These are phyloP conservation scores for Drosophila prosaltans DNA, from an alignment of 1,140 invertebrate species.

Conservation along the genomic window DNA sequence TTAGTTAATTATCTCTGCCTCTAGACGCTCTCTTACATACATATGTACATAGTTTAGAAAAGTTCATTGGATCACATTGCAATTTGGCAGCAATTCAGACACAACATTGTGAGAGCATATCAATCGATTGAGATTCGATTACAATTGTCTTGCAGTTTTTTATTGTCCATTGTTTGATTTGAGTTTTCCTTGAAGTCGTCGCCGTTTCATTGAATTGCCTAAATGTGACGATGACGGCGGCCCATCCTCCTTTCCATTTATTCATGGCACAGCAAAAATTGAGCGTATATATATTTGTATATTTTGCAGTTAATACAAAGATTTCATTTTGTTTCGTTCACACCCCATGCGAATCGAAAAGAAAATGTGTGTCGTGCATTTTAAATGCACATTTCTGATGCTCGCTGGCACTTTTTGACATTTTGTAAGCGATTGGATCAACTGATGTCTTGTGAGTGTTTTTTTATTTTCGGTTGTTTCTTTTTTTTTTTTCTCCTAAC, in stretches of 20 bases:
- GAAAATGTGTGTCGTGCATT: slow-evolving; percentile 69
- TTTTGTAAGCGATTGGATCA: slow-evolving; percentile 34
- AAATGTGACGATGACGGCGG: slow-evolving; percentile 17
- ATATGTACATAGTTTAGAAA: slow-evolving; percentile 21
- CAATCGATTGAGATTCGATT: neutral
- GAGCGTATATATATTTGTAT: slow-evolving; percentile 2
- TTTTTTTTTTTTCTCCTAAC: slow-evolving; percentile 28
- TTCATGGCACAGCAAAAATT: slow-evolving; percentile 47
- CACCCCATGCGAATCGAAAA: slow-evolving; percentile 45
- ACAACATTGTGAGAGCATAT: slow-evolving; percentile 20
- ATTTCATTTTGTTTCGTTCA: slow-evolving; percentile 53
- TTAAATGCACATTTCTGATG: slow-evolving; percentile 59
- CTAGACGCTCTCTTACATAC: too few relatives aligned
- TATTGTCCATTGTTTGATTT: slow-evolving; percentile 63
- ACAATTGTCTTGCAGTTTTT: slow-evolving; percentile 23
- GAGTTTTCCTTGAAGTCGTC: slow-evolving; percentile 34
- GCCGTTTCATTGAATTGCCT: slow-evolving; percentile 34
- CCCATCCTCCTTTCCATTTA: slow-evolving; percentile 39
- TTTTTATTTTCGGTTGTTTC: neutral
- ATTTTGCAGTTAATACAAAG: slow-evolving; percentile 46
- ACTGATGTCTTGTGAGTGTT: neutral
- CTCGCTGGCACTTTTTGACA: slow-evolving; percentile 61
- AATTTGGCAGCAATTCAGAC: slow-evolving; percentile 44
- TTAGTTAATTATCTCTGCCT: slow-evolving; percentile 5
- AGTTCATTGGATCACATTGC: slow-evolving; percentile 66